These are phyloP conservation scores for Lordiphosa fenestrarum DNA, from an alignment of 2,888 invertebrate genomes.

Conservation along the genomic window DNA sequence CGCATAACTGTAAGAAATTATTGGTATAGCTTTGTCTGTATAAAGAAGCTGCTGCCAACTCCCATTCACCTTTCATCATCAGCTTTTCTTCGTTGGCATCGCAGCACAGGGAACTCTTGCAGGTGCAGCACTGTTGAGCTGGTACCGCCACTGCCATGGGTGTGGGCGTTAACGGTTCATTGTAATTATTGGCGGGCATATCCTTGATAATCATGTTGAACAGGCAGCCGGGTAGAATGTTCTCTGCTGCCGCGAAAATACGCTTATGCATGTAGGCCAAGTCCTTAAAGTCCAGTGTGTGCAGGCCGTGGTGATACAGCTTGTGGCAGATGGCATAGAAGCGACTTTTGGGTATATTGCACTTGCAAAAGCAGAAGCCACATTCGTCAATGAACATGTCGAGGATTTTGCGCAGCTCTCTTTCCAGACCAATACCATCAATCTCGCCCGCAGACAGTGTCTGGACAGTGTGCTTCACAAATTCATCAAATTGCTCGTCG, in stretches of 20 bases:
- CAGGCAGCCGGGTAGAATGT: constrained; percentile 70
- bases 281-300: constrained; percentile 67
- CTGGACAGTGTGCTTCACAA: constrained; percentile 57
- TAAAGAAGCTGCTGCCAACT: neutral
- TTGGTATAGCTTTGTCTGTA: neutral
- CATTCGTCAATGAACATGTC: constrained; percentile 73
- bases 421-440: constrained; percentile 65
- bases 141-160: neutral
- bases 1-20: constrained; percentile 58
- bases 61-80: constrained; percentile 67
- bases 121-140: constrained; percentile 70
- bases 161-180: neutral
- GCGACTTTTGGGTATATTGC: constrained; percentile 66
- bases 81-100: constrained; percentile 73
- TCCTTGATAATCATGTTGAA: constrained; percentile 65
- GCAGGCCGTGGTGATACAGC: constrained; percentile 72
- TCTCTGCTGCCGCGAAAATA: constrained; percentile 70
- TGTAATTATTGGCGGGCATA: constrained; percentile 25
- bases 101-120: constrained; percentile 65
- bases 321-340: constrained; percentile 75
- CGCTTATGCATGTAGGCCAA: constrained; percentile 75
- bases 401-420: constrained; percentile 68
- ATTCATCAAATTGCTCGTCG: constrained; percentile 53
- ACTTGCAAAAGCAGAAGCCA: constrained; percentile 70
- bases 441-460: constrained; percentile 53